These are phyloP conservation scores for Eugnorisma glareosa DNA, from an alignment of 2,888 invertebrate genomes.

Conservation along the genomic window DNA sequence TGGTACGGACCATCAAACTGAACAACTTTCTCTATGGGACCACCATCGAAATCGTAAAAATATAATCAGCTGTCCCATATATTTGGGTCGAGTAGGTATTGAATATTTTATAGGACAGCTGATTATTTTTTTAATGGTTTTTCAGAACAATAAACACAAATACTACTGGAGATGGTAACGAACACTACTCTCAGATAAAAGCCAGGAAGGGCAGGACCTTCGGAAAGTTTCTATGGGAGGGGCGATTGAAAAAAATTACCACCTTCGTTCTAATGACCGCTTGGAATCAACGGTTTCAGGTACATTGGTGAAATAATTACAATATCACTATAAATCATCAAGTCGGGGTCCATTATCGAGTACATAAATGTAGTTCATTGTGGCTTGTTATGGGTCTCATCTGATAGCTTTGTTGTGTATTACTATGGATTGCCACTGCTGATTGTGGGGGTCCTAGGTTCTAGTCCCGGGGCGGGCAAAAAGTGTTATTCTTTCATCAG, in stretches of 20 bases:
- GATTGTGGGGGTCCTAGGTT: neutral
- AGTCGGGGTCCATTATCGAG: neutral
- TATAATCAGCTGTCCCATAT: too few relatives aligned
- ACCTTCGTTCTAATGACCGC: conserved; percentile 71
- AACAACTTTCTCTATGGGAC: too few relatives aligned
- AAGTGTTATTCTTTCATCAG: neutral
- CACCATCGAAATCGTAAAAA: too few relatives aligned
- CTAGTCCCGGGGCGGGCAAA: neutral
- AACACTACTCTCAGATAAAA: conserved; percentile 45
- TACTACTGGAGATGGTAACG: conserved; percentile 52
- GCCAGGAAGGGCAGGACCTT: neutral
- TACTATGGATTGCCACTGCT: neutral
- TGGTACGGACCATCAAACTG: too few relatives aligned
- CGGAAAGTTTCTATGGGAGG: conserved; percentile 78
- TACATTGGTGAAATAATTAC: conserved; percentile 49
- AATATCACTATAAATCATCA: neutral
- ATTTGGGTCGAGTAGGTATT: too few relatives aligned
- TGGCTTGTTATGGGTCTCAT: neutral
- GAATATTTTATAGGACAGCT: neutral
- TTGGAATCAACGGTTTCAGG: conserved; percentile 81
- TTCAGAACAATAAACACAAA: conserved; percentile 65
- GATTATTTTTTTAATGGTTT: conserved; percentile 17
- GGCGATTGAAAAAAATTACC: conserved; percentile 73
- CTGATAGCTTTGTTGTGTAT: too few relatives aligned
- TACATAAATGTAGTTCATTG: neutral